Percentiles rank a stretch among this genome's conserved stretches.
phyloP scores from a whole-genome alignment of 2,797 vertebrate genomes.

The Darevskia nairensis region DNA sequence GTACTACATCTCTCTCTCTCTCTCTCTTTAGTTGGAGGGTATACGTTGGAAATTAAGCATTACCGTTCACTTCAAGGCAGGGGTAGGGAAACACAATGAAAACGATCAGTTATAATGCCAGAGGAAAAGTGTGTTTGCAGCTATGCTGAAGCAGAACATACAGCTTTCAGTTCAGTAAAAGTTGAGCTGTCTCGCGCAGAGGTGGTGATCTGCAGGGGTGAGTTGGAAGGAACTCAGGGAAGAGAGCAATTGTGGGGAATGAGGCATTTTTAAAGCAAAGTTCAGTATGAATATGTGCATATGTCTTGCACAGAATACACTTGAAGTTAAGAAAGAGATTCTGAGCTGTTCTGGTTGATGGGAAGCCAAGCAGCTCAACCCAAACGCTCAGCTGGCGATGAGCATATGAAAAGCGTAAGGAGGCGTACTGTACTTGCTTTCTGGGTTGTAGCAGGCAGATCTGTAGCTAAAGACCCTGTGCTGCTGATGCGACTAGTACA shows the following conservation, averaged over 20 bases:
- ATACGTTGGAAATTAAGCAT: background rate
- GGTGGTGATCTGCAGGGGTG: slow-evolving; percentile 30
- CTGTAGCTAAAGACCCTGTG: background rate
- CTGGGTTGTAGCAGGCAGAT: slow-evolving; percentile 23
- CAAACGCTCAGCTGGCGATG: slow-evolving; percentile 33
- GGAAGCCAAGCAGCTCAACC: slow-evolving; percentile 47
- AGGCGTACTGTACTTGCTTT: slow-evolving; percentile 3
- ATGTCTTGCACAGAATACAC: slow-evolving; percentile 62
- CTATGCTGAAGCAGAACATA: slow-evolving; percentile 58
- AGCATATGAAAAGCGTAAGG: slow-evolving; percentile 33
- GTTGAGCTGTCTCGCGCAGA: slow-evolving; percentile 55
- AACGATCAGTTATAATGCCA: slow-evolving; percentile 68
- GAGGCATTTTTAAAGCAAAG: slow-evolving; percentile 54
- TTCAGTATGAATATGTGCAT: slow-evolving; percentile 64
- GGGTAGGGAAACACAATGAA: slow-evolving; percentile 31
- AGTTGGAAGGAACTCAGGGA: background rate
- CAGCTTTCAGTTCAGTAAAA: slow-evolving; percentile 67
- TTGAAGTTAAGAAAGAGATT: slow-evolving; percentile 39
- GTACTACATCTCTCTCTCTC: background rate
- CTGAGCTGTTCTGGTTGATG: slow-evolving; percentile 31
- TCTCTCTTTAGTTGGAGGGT: background rate
- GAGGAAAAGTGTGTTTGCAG: slow-evolving; percentile 60
- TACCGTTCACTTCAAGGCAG: background rate
- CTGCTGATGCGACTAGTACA: slow-evolving; percentile 29
- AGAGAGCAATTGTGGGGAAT: slow-evolving; percentile 51